These are phyloP conservation scores for Ellobius talpinus DNA, from an alignment of 2,113 vertebrate species.

Conservation along the genomic window DNA sequence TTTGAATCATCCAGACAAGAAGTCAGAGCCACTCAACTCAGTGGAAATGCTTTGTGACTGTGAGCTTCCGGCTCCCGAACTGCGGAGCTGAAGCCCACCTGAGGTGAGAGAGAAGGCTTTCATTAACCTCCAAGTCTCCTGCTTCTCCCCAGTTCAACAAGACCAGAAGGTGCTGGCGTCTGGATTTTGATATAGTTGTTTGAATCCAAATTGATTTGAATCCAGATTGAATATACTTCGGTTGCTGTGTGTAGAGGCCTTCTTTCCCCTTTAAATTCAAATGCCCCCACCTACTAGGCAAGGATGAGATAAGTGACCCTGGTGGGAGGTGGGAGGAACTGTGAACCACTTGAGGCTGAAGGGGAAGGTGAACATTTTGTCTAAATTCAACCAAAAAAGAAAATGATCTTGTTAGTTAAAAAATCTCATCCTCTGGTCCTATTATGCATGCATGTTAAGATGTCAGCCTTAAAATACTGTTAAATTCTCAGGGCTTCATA, in stretches of 20 bases:
- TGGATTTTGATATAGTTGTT: constrained; percentile 9
- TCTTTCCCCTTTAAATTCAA: neutral
- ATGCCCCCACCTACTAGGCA: neutral
- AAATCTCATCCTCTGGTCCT: neutral
- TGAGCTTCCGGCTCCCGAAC: neutral
- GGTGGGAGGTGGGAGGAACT: neutral
- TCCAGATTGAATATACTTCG: neutral
- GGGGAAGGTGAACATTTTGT: neutral
- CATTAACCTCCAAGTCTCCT: neutral
- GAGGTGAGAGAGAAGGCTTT: neutral
- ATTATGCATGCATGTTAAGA: neutral
- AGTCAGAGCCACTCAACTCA: neutral
- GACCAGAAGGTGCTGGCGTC: neutral
- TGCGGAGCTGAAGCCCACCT: neutral
- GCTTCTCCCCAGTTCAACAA: neutral
- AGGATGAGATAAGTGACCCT: neutral
- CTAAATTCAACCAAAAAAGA: neutral
- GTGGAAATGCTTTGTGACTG: neutral
- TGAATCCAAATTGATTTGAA: neutral
- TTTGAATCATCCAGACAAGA: neutral
- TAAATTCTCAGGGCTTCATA: constrained; percentile 22
- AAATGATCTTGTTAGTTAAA: constrained; percentile 2
- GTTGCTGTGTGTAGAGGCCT: neutral
- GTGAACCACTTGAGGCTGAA: neutral
- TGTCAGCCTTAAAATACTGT: constrained; percentile 13